Percentiles rank a stretch among this genome's conserved stretches.
Conservation (phyloP, 2,888 invertebrate genomes). For the Colostygia pectinataria region DNA sequence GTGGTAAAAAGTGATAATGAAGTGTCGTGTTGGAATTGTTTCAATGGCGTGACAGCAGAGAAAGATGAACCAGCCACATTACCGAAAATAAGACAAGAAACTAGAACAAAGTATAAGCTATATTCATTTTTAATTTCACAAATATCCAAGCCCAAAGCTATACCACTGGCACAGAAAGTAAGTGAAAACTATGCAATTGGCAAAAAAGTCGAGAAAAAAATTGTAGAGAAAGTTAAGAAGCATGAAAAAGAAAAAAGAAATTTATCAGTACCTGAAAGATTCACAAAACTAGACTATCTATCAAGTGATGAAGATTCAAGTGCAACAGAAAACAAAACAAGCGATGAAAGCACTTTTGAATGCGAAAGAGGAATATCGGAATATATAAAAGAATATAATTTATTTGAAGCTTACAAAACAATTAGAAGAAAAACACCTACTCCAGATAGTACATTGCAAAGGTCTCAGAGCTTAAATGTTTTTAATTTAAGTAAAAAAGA, state of each 20-base stretch:
- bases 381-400: slow-evolving; percentile 35
- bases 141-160: slow-evolving; percentile 60
- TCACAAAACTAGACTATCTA: background rate
- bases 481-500: slow-evolving; percentile 19
- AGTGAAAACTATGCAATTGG: slow-evolving; percentile 59
- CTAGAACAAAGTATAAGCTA: slow-evolving; percentile 60
- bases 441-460: slow-evolving; percentile 29
- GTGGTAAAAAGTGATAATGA: slow-evolving; percentile 44
- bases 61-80: slow-evolving; percentile 47
- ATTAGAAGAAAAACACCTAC: slow-evolving; percentile 33
- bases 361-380: slow-evolving; percentile 30
- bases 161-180: slow-evolving; percentile 67
- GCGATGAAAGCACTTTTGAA: slow-evolving; percentile 19
- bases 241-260: slow-evolving; percentile 10
- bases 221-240: slow-evolving; percentile 40
- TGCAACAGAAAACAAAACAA: slow-evolving; percentile 15
- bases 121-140: slow-evolving; percentile 67
- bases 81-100: slow-evolving; percentile 55
- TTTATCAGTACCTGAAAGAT: background rate
- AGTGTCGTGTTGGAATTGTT: slow-evolving; percentile 71
- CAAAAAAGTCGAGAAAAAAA: slow-evolving; percentile 60
- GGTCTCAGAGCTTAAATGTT: slow-evolving; percentile 19
- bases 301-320: slow-evolving; percentile 15
- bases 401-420: slow-evolving; percentile 37
- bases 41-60: slow-evolving; percentile 48